Evolutionary conservation across 2,113 vertebrate species (phyloP).

Genomic region (Siphamia tubifer): DNA sequence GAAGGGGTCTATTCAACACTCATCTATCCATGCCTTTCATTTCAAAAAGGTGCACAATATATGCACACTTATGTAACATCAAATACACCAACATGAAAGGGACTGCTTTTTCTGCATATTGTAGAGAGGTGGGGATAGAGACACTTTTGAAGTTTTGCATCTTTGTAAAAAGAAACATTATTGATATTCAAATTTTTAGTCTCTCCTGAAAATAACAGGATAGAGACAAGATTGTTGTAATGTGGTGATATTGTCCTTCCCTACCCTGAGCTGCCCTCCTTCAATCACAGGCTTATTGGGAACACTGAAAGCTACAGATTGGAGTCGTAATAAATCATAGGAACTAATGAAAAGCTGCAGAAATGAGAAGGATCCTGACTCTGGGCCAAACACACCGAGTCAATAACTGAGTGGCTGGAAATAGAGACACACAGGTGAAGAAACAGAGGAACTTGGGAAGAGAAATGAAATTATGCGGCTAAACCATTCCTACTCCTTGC

Average conservation of each 20-base stretch:
- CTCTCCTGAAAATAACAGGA: constrained; percentile 14
- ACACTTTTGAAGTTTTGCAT: constrained; percentile 45
- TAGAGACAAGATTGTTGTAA: constrained; percentile 14
- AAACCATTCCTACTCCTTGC: constrained; percentile 1
- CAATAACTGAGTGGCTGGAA: constrained; percentile 44
- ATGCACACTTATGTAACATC: constrained; percentile 58
- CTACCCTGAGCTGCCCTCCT: constrained; percentile 29
- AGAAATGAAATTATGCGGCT: constrained; percentile 17
- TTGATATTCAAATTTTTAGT: constrained; percentile 42
- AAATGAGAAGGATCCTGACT: constrained; percentile 58
- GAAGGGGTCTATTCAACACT: constrained; percentile 47
- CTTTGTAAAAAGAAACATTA: constrained; percentile 9
- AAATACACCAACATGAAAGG: constrained; percentile 59
- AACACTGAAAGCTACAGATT: constrained; percentile 60
- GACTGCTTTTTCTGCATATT: constrained; percentile 1
- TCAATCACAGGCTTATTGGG: constrained; percentile 50
- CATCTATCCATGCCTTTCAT: constrained; percentile 56
- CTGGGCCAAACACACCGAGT: constrained; percentile 49
- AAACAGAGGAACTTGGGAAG: constrained; percentile 5
- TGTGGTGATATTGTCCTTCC: constrained; percentile 44
- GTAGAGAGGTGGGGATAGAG: not conserved
- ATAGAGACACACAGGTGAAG: constrained; percentile 33
- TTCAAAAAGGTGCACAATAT: constrained; percentile 51
- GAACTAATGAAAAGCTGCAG: constrained; percentile 68
- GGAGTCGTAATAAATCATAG: constrained; percentile 59